These are phyloP conservation scores for Phaethornis superciliosus DNA, from an alignment of 2,113 vertebrate genomes.

Conservation along the genomic window DNA sequence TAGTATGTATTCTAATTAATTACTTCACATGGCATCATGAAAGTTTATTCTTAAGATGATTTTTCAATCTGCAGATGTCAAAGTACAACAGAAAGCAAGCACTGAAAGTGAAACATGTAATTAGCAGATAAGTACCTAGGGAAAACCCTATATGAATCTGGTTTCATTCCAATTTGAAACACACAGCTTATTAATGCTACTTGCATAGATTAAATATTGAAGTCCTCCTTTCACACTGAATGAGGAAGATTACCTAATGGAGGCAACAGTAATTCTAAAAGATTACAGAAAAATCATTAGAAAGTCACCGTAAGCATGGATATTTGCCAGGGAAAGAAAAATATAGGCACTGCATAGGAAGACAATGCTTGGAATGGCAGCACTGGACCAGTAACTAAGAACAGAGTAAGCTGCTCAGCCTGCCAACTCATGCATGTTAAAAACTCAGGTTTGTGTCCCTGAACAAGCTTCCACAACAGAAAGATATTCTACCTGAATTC, in stretches of 20 bases:
- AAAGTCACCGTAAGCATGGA: neutral
- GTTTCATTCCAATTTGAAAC: neutral
- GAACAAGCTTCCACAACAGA: neutral
- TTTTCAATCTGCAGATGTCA: conserved; percentile 39
- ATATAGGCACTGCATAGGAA: neutral
- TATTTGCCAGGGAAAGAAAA: neutral
- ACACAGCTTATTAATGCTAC: neutral
- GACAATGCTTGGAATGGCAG: neutral
- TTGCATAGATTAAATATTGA: neutral
- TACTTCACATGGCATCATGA: neutral
- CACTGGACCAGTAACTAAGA: neutral
- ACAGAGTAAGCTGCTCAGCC: neutral
- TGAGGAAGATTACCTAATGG: neutral
- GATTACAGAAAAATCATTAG: neutral
- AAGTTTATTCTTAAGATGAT: conserved; percentile 13
- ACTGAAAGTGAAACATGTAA: conserved; percentile 13
- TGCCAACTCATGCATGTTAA: neutral
- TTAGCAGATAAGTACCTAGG: conserved; percentile 9
- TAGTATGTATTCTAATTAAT: neutral
- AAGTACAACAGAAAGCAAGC: conserved; percentile 9
- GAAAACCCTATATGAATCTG: neutral
- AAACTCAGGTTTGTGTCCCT: neutral
- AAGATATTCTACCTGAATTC: neutral
- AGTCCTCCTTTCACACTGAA: neutral
- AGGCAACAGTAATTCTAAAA: neutral